Evolutionary conservation across 1,140 invertebrate species (phyloP).

Genomic region (Bombus sibiricus): DNA sequence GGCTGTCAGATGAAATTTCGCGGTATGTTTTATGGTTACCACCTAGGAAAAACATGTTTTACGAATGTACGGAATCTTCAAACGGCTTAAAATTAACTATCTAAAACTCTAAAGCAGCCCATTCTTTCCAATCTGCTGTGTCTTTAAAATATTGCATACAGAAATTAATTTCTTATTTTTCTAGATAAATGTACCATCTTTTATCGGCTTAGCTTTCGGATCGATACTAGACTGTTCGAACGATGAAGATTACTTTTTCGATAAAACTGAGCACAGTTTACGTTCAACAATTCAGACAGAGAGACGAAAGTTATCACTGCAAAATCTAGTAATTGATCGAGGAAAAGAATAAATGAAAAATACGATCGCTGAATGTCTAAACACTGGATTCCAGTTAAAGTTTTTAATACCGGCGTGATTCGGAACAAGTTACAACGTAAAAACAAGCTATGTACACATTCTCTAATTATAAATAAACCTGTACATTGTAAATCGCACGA

Average conservation of each 20-base stretch:
- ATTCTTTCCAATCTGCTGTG: too few species aligned
- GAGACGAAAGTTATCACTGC: too few species aligned
- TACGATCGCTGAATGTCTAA: neutral
- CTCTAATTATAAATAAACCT: neutral
- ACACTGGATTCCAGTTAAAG: neutral
- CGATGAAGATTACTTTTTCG: too few species aligned
- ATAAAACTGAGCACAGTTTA: too few species aligned
- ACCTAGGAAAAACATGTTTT: neutral
- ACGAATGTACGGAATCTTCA: neutral
- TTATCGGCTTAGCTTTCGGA: too few species aligned
- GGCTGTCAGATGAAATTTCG: constrained; percentile 3
- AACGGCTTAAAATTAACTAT: neutral
- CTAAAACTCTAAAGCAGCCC: rapidly evolving
- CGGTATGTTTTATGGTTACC: neutral
- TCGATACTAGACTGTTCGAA: too few species aligned
- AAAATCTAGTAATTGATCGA: neutral
- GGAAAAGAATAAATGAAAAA: neutral
- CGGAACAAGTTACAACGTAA: neutral
- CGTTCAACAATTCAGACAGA: too few species aligned
- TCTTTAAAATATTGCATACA: neutral
- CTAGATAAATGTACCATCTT: too few species aligned
- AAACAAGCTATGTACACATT: neutral
- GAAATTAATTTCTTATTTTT: neutral
- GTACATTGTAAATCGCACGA: neutral
- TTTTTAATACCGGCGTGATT: neutral